Base-by-base conservation (phyloP, 2,113 vertebrate species). In the Pholis gunnellus region DNA sequence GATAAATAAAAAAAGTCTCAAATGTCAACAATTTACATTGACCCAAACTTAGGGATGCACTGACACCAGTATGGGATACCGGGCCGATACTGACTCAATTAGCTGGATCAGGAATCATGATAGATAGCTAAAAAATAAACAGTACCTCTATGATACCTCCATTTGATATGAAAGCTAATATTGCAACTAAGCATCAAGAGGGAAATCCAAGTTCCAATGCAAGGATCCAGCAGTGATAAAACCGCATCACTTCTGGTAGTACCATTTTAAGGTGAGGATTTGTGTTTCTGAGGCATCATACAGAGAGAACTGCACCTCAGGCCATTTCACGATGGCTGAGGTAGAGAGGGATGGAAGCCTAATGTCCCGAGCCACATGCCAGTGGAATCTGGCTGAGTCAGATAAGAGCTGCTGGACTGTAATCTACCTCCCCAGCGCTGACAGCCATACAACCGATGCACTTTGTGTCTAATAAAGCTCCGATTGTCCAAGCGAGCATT, bases 371-470 rank as follows among this genome's bases (percentile, higher is more conserved):
- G 68, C 70, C 31, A 56, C 77, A 50, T 82, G 85, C 60, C 66
- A 86, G n/a, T 68, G 65, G 74, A 88, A 85, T 86, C 85, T 92
- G 91, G 65, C 69, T 65, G 67, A 65, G 78, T 60, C 57, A 84
- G 89, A 92, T 91, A 91, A 87, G 86, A 54, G 46, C 70, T 31
- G 29, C 9, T 63, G 82, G 84, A 66, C 78, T 75, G 60, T 84
- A 75, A 86, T 90, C 75, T 75, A 46, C 38, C 61, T 89, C 42
- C 27, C 20, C 72, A 77, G 72, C 29, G 27, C 44, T 27, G 76
- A 84, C 65, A 44, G 56, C 56, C 69, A 81, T 48, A 78, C 75
- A 83, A 77, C 31, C 75, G 63, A 38, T 81, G 56, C 61, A 72
- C 61, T 65, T 50, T 44, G 79, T 52, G 31, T 11, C 72, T 79